Base-by-base conservation (phyloP, 1,140 invertebrate genomes). In the Holcopasites calliopsidis region DNA sequence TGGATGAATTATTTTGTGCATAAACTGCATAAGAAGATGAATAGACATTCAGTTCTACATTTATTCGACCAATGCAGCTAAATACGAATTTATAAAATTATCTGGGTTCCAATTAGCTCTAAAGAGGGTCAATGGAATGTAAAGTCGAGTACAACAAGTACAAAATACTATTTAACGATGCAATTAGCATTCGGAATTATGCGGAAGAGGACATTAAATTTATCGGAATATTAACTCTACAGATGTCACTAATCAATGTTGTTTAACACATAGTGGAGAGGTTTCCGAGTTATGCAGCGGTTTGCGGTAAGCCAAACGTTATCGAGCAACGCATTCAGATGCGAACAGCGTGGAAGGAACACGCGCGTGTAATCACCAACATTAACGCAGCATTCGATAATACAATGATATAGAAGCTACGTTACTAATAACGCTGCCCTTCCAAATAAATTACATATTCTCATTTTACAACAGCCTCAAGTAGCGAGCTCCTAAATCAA, bases 191-290 rank as follows among this genome's bases (percentile, higher is more conserved):
- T n/a, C n/a, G n/a, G n/a, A n/a, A 44, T 21, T 5, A 2, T 11
- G 33, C 33, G 40, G 40, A 72, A 61, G 23, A 28, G 47, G 38
- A 47, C 31, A 60, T 72, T 62, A 77, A 72, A 77, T 77, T 72
- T 77, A 83, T 82, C 70, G 79, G 69, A 62, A 82, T 83, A 83
- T 83, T 83, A 82, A 83, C 81, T 82, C 77, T 79, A 76, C 80
- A 79, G 61, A 83, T 79, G 81, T 83, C 76, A 76, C 76, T 82
- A 83, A 83, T 83, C 81, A 83, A 83, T 83, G 81, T 77, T 77
- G 70, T 83, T 83, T 82, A 83, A 83, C 80, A 79, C 80, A 78
- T 82, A 77, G 70, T 61, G 65, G 55, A 21, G 47, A 76, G 80
- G 76, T 68, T 70, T 55, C 81, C 81, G 77, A 83, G 81, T 83